Base-by-base conservation (phyloP, 2,113 vertebrate genomes). In the Anolis carolinensis region DNA sequence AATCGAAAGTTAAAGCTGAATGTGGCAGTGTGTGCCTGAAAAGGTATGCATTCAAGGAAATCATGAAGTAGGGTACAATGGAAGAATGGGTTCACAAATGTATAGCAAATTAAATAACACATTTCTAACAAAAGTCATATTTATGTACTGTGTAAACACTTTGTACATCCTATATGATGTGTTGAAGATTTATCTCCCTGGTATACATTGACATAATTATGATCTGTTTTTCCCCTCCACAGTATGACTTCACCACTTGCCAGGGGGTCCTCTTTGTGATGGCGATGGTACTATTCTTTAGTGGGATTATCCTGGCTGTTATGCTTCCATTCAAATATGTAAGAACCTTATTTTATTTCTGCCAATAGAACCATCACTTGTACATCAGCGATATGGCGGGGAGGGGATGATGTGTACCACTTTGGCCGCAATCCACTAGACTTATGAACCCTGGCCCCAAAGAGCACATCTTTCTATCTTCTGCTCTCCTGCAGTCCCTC, bases 211-310 rank as follows among this genome's bases (percentile, higher is more conserved):
- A 0, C 1, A 10, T 1, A 0, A 32, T 21, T 16, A n/a, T 23
- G 36, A 62, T 9, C 27, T 59, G 10, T 23, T 55, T 23, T 90
- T 85, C 63, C 72, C 50, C 80, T 82, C 55, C 50, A 0, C 95
- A 99, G 98, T 95, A 98, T 82, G 98, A 99, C 89, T 97, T 99
- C 94, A 99, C 98, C 21, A 97, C 98, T 87, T 99, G 95, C 93
- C 97, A 98, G 48, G 97, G 98, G 0, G 95, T 98, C 71, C 95
- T 99, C 82, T 97, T 98, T 0, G 91, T 97, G 76, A 95, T 98
- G 92, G 96, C 97, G 90, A 97, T 97, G 96, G 97, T 97, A 2
- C 95, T 98, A 87, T 95, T 98, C 85, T 95, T 98, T 83, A 98
- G 97, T 13, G 97, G 98, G 72, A 81, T 99, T 84, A 93, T 98